A percentile compares a stretch with the other conserved stretches of the same genome.
Evolutionary conservation across 1,140 invertebrate genomes (phyloP).

Genomic region (Helicoverpa zea): DNA sequence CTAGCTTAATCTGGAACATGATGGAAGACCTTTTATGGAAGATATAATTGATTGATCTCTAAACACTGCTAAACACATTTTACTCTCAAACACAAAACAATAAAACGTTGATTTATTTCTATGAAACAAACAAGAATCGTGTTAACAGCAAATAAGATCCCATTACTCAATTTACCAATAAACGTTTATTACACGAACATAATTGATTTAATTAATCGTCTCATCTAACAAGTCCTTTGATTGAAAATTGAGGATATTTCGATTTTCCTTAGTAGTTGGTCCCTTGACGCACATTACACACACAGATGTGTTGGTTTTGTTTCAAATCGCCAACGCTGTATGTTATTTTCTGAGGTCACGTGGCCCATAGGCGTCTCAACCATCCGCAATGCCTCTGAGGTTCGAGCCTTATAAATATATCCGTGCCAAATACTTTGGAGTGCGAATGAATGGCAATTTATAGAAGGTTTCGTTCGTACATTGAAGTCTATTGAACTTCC

Average conservation of each 20-base stretch:
- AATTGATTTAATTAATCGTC: constrained; percentile 6
- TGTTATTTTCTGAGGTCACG: constrained; percentile 48
- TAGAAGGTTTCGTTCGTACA: neutral
- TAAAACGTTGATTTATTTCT: too few species aligned
- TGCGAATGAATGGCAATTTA: constrained; percentile 38
- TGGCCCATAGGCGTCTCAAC: constrained; percentile 12
- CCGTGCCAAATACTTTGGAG: constrained; percentile 1
- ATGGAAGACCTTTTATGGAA: neutral
- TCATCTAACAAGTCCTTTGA: neutral
- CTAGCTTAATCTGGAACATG: neutral
- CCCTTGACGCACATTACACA: constrained; percentile 53
- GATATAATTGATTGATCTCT: too few species aligned
- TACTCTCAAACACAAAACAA: too few species aligned
- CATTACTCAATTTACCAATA: neutral
- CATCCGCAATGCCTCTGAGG: constrained; percentile 9
- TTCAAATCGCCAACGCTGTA: constrained; percentile 42
- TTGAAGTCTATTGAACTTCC: neutral
- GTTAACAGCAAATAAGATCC: neutral
- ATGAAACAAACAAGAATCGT: too few species aligned
- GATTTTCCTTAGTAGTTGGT: constrained; percentile 44
- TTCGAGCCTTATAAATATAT: constrained; percentile 17
- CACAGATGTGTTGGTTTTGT: constrained; percentile 52
- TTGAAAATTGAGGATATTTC: constrained; percentile 22
- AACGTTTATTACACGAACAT: neutral
- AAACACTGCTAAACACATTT: too few species aligned